These are phyloP conservation scores for Drosophila demipolita DNA, from an alignment of 2,888 invertebrate genomes.

Conservation along the genomic window DNA sequence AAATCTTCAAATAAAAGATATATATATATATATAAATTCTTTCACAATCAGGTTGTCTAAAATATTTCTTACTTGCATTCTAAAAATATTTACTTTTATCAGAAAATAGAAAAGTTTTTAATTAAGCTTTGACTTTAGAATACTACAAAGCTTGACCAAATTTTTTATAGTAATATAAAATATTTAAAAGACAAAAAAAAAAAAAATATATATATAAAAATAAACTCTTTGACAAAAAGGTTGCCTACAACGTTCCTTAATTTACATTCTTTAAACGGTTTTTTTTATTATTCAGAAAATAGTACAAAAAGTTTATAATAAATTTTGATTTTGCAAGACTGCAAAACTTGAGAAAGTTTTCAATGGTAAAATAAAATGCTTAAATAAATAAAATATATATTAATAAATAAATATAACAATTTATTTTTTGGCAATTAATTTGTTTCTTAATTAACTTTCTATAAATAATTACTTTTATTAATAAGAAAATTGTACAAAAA, in stretches of 20 bases:
- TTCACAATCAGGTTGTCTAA: no score
- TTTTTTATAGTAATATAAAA: not conserved
- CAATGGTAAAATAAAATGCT: not conserved
- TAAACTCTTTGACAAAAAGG: no score
- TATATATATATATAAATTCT: no score
- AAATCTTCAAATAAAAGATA: not conserved
- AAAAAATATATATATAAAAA: not conserved
- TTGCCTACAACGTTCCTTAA: no score
- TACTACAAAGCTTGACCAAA: not conserved
- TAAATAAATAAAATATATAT: not conserved
- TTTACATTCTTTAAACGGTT: no score
- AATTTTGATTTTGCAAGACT: no score
- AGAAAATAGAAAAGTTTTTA: not conserved
- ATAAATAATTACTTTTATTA: not conserved
- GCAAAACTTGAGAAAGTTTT: no score
- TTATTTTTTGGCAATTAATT: not conserved
- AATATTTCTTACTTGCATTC: no score
- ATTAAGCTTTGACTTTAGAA: not conserved
- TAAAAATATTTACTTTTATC: no score
- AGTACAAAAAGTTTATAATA: no score
- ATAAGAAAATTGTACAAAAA: not conserved
- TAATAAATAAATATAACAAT: not conserved
- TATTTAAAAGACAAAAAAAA: not conserved
- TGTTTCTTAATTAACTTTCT: not conserved
- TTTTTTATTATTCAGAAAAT: no score